Base-by-base conservation (phyloP, 2,113 vertebrate species). In the Paracanthobrama guichenoti region DNA sequence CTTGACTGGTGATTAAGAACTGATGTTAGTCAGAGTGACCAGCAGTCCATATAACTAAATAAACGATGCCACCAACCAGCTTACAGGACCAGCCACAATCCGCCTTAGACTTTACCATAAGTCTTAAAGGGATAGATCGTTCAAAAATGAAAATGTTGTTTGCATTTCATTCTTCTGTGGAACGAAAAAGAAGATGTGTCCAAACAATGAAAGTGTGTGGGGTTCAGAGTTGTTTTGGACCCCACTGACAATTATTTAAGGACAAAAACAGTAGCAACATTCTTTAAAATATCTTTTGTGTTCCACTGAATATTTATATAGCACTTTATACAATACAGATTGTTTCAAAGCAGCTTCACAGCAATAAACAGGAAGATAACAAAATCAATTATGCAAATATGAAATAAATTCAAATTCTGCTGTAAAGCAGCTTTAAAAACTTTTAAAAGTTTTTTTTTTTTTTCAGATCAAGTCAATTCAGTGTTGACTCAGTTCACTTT, bases 1-100 rank as follows among this genome's bases (percentile, higher is more conserved):
- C 76, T 16, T 71, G 62, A 79, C 74, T 46, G 44, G 66, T 80
- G 76, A 85, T 78, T 42, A 80, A 62, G 50, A 57, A 31, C 53
- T 71, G 50, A 79, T 28, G 12, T 79, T 57, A 79, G 31, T 79
- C 77, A 73, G 77, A 44, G 35, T 71, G 64, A 71, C 64, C 66
- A 39, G 28, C 24, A 73, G 62, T 53, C 64, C 75, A 81, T 71
- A 59, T 14, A 79, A 79, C 60, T 69, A 79, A 84, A 73, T 22
- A 73, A 76, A 22, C 16, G 1, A 12, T 67, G 59, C 35, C 35
- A 42, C 53, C 35, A 39, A 78, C 72, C 39, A 76, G 35, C 4
- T 44, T 46, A 60, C 11, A 66, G 60, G 18, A 39, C 55, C n/a
- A 50, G 46, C 22, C 64, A 66, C 10, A 67, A 67, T 28, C 5